phyloP scores from a whole-genome alignment of 2,888 invertebrate species.

The Amaurobius ferox region DNA sequence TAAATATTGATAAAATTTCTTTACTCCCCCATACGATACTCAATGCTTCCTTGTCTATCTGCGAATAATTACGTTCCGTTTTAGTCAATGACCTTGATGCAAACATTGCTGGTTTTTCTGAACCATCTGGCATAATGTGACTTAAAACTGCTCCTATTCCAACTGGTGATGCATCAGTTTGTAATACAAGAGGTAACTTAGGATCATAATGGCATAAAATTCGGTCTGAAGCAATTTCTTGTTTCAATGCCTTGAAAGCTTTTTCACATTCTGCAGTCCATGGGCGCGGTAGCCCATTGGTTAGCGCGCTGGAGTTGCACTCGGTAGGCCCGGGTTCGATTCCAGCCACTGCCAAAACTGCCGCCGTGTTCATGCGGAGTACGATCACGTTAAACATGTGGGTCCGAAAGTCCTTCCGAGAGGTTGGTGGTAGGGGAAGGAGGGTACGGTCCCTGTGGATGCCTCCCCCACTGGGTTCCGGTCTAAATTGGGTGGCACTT shows the following conservation, averaged over 20 bases:
- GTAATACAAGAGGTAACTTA: slow-evolving; percentile 74
- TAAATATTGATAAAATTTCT: slow-evolving; percentile 76
- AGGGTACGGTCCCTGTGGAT: no score
- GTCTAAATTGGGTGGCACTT: no score
- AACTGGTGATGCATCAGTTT: slow-evolving; percentile 76
- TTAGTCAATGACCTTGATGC: slow-evolving; percentile 76
- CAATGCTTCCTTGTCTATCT: slow-evolving; percentile 77
- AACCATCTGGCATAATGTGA: slow-evolving; percentile 76
- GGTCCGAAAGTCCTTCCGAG: no score
- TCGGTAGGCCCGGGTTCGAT: no score
- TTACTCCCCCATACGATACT: no score
- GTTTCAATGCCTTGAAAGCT: slow-evolving; percentile 47
- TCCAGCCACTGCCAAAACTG: no score
- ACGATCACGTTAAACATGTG: no score
- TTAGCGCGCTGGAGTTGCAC: no score
- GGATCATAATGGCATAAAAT: slow-evolving; percentile 74
- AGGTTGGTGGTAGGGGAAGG: no score
- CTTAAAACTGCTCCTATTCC: slow-evolving; percentile 77
- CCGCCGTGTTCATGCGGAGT: no score
- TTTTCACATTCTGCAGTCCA: slow-evolving; percentile 49
- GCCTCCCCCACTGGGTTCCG: no score
- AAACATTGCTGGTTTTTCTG: slow-evolving; percentile 78
- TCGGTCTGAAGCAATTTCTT: slow-evolving; percentile 45
- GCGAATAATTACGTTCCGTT: slow-evolving; percentile 76
- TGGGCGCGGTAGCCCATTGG: no score